Evolutionary conservation across 2,888 invertebrate species (phyloP).

Genomic region (Caradrina clavipalpis): DNA sequence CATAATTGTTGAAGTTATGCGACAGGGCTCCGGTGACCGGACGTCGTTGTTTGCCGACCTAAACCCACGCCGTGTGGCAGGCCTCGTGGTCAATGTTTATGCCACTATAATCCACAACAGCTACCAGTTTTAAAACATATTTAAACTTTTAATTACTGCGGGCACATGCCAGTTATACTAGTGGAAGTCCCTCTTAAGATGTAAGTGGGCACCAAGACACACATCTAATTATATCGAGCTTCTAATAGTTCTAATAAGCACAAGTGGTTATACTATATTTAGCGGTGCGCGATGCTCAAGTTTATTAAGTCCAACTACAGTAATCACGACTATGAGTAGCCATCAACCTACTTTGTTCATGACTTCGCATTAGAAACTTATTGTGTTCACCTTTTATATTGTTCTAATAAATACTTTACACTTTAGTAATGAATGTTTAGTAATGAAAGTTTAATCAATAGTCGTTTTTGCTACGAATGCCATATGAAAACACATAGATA

Average conservation of each 20-base stretch:
- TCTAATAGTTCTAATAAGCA: conserved; percentile 76
- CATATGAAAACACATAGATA: too few relatives aligned
- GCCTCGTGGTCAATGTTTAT: conserved; percentile 65
- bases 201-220: conserved; percentile 71
- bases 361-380: conserved; percentile 30
- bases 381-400: conserved; percentile 28
- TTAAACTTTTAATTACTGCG: conserved; percentile 41
- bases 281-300: conserved; percentile 76
- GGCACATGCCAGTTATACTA: conserved; percentile 24
- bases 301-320: conserved; percentile 69
- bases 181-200: conserved; percentile 47
- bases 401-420: conserved; percentile 39
- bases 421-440: conserved; percentile 33
- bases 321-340: conserved; percentile 49
- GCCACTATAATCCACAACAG: conserved; percentile 45
- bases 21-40: conserved; percentile 80
- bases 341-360: conserved; percentile 43
- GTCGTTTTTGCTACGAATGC: neutral
- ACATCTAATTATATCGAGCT: conserved; percentile 75
- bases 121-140: conserved; percentile 55
- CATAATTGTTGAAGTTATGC: conserved; percentile 72
- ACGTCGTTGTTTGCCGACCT: conserved; percentile 85
- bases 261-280: conserved; percentile 80
- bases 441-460: conserved; percentile 37
- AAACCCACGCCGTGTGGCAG: conserved; percentile 83